Conservation (phyloP, 2,888 invertebrate species). For the Choristoneura rosaceana region DNA sequence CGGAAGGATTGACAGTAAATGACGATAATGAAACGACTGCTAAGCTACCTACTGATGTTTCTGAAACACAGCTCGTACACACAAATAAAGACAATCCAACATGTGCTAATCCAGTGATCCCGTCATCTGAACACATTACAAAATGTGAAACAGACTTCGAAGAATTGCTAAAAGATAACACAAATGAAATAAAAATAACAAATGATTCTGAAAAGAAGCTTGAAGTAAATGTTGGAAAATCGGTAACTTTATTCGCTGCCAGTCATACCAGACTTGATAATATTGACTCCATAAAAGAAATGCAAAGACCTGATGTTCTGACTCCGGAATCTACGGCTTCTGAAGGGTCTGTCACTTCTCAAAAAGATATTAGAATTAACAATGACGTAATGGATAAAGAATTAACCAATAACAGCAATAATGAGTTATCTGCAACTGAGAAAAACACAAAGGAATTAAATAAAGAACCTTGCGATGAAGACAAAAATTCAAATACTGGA, state of each 20-base stretch:
- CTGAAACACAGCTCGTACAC: constrained; percentile 53
- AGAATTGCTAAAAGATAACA: constrained; percentile 80
- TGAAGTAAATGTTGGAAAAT: constrained; percentile 75
- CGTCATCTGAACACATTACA: constrained; percentile 52
- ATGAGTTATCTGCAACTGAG: constrained; percentile 27
- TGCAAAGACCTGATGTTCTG: constrained; percentile 35
- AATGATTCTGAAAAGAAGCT: constrained; percentile 76
- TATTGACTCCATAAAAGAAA: constrained; percentile 24
- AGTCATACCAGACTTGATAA: constrained; percentile 36
- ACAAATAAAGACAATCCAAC: constrained; percentile 46
- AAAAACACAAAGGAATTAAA: constrained; percentile 26
- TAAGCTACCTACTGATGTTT: constrained; percentile 42
- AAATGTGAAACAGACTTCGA: constrained; percentile 83
- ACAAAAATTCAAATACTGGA: constrained; percentile 27
- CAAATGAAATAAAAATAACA: constrained; percentile 79
- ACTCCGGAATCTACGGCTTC: constrained; percentile 39
- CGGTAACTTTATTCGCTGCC: constrained; percentile 60
- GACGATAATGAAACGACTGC: constrained; percentile 47
- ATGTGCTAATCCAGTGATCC: constrained; percentile 45
- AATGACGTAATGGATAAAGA: constrained; percentile 32
- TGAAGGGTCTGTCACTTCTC: constrained; percentile 28
- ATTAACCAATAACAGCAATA: constrained; percentile 12
- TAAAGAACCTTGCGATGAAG: constrained; percentile 21
- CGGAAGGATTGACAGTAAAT: constrained; percentile 43
- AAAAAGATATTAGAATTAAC: constrained; percentile 26